These are phyloP conservation scores for Solen grandis DNA, from an alignment of 1,140 invertebrate species.

Conservation along the genomic window DNA sequence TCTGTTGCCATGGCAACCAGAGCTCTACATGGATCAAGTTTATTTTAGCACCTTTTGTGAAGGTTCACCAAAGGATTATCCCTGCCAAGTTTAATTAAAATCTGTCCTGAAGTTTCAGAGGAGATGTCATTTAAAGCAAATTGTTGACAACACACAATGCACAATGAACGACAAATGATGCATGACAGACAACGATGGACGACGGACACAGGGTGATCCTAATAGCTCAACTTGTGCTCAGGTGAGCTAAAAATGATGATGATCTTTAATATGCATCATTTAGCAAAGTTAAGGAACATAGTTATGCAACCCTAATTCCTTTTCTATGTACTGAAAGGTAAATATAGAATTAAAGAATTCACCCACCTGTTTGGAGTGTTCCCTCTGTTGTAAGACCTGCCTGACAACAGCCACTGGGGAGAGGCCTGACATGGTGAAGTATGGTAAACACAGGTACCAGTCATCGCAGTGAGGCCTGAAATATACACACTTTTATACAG, in stretches of 20 bases:
- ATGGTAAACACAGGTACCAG: slow-evolving; percentile 84
- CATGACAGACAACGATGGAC: neutral
- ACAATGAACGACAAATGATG: neutral
- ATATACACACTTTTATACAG: neutral
- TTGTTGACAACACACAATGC: no score
- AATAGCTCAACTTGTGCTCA: neutral
- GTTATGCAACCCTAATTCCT: no score
- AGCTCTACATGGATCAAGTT: no score
- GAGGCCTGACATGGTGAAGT: slow-evolving; percentile 83
- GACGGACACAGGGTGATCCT: neutral
- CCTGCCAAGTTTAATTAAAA: no score
- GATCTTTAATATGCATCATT: no score
- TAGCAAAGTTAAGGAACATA: no score
- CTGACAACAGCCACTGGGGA: slow-evolving; percentile 65
- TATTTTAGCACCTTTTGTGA: no score
- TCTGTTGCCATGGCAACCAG: no score
- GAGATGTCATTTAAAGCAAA: no score
- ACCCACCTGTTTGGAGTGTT: slow-evolving; percentile 58
- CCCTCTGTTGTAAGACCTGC: slow-evolving; percentile 56
- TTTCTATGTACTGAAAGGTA: neutral
- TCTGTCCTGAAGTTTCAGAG: no score
- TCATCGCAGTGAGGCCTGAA: slow-evolving; percentile 80
- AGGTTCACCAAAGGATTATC: no score
- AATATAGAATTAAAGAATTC: neutral
- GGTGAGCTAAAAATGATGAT: no score